A percentile compares a stretch with the other conserved stretches of the same genome.
phyloP scores from a whole-genome alignment of 2,797 vertebrate species.

The Rhyacichthys aspro region DNA sequence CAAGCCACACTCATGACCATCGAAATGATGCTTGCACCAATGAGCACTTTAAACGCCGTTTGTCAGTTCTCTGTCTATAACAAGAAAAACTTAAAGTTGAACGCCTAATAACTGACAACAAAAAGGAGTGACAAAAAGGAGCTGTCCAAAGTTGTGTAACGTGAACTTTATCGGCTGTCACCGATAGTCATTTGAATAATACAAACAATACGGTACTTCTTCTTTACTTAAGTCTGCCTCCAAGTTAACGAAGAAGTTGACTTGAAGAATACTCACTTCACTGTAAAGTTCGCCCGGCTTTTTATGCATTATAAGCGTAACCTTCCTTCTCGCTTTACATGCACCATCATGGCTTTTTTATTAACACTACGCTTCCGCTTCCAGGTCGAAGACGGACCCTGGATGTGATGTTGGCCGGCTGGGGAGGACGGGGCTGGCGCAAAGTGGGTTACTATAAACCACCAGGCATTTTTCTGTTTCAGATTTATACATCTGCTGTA shows the following conservation, averaged over 20 bases:
- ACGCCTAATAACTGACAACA: conserved; percentile 62
- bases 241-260: conserved; percentile 5
- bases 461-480: neutral
- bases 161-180: conserved; percentile 36
- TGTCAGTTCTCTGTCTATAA: neutral
- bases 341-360: conserved; percentile 72
- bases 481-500: neutral
- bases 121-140: conserved; percentile 27
- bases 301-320: conserved; percentile 67
- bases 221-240: neutral
- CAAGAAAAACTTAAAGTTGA: conserved; percentile 26
- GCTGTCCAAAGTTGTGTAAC: conserved; percentile 58
- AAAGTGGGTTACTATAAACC: too few relatives aligned
- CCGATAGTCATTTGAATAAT: neutral
- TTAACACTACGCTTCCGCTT: conserved; percentile 77
- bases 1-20: too few relatives aligned
- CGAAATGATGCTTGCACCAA: neutral
- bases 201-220: neutral
- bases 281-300: conserved; percentile 23
- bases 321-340: conserved; percentile 74
- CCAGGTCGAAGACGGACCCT: conserved; percentile 74
- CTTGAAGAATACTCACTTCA: conserved; percentile 66
- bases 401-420: conserved; percentile 16
- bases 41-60: too few relatives aligned
- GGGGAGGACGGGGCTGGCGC: neutral